phyloP scores from a whole-genome alignment of 2,113 vertebrate species.

The Labeo catla region DNA sequence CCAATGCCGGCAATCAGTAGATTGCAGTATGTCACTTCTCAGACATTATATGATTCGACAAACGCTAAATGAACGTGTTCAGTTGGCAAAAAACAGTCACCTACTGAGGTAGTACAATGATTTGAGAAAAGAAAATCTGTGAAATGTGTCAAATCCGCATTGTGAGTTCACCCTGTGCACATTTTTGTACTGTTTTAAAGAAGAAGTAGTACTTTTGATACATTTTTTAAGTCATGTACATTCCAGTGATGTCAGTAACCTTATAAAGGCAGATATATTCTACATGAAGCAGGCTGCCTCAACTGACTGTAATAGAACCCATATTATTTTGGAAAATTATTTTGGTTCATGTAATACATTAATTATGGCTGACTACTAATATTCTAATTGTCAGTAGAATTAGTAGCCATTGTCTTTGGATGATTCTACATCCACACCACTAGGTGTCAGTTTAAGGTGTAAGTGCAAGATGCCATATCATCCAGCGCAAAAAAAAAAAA shows the following conservation, averaged over 20 bases:
- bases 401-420: too few species aligned
- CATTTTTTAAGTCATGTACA: background rate
- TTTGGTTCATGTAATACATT: background rate
- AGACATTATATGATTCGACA: background rate
- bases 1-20: background rate
- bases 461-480: too few species aligned
- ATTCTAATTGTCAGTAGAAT: background rate
- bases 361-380: background rate
- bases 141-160: too few species aligned
- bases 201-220: background rate
- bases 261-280: background rate
- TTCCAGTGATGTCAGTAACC: background rate
- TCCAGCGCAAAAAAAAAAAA: too few species aligned
- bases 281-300: background rate
- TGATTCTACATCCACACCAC: too few species aligned
- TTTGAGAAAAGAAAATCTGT: background rate
- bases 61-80: background rate
- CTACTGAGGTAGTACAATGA: background rate
- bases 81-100: background rate
- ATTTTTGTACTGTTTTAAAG: background rate
- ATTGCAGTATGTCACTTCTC: background rate
- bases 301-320: background rate
- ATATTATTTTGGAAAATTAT: background rate
- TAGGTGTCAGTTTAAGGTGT: too few species aligned
- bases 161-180: too few species aligned